Evolutionary conservation across 2,113 vertebrate genomes (phyloP), one percentile per base, ranked within the genome.

Genomic region (Megalops atlanticus): DNA sequence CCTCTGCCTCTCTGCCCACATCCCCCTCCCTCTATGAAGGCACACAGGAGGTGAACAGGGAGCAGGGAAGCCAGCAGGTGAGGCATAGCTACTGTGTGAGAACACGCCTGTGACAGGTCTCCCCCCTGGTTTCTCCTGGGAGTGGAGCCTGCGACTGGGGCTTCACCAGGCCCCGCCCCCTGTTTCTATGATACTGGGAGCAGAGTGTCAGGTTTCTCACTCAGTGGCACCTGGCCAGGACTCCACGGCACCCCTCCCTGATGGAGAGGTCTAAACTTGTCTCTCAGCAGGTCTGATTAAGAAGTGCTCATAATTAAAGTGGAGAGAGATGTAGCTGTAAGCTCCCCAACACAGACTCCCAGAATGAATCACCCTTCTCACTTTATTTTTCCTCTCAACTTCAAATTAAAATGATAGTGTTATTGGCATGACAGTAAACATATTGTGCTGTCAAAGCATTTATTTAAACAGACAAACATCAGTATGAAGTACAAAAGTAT

Each of bases 231-330:
- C 81, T 74, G 38, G 81, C 35, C 33, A 31, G 31, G 16, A 36
- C 27, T 21, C 40, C 16, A 38, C 27, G 40, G 77, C 70, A 69
- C 78, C 72, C 73, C 76, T 74, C 77, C 82, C 80, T 76, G 77
- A 35, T 31, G 74, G 52, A 79, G 73, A 82, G 74, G 86, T 84
- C 81, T 74, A 27, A 81, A 83, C 84, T 84, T 84, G 85, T 70
- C 83, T 83, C 64, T 83, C 79, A 81, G 54, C 81, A 83, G 77
- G 54, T 77, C 76, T 74, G 74, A 52, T 33, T 75, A 18, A 64
- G 49, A 33, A 73, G 77, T 78, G 74, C 52, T 73, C 80, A 84
- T 79, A 82, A 84, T 82, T 82, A 84, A 73, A 45, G 80, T 36
- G 77, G 45, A 79, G 70, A 74, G 52, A 79, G 77, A 45, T 79